A percentile compares a stretch with the other conserved stretches of the same genome.
Conservation (phyloP, 2,888 invertebrate genomes). For the Anorthoa munda region DNA sequence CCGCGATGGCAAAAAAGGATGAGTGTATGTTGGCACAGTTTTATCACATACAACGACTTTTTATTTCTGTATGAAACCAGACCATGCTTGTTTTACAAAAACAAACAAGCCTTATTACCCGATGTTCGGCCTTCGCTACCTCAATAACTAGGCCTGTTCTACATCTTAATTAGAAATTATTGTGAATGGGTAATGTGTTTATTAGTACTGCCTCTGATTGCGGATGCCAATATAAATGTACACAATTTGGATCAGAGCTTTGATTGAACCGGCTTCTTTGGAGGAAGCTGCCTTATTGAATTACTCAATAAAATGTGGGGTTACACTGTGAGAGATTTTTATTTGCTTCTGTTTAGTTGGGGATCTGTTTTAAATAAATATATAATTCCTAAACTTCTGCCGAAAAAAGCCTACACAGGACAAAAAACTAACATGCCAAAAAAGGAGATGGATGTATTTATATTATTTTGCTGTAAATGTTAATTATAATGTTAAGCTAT, state of each 20-base stretch:
- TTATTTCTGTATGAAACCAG: not conserved
- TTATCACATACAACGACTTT: not conserved
- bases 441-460: no score
- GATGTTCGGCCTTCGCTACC: constrained; percentile 28
- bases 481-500: no score
- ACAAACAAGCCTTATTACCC: constrained; percentile 18
- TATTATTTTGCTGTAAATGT: no score
- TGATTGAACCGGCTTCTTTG: constrained; percentile 73
- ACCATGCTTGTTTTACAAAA: constrained; percentile 5
- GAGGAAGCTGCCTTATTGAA: constrained; percentile 72
- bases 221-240: constrained; percentile 73
- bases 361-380: not conserved
- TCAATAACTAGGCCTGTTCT: constrained; percentile 32
- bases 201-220: constrained; percentile 73
- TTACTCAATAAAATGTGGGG: constrained; percentile 65
- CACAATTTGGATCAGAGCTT: constrained; percentile 64
- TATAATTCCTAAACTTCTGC: not conserved
- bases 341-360: not conserved
- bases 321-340: constrained; percentile 32
- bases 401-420: no score
- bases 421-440: no score
- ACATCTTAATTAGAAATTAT: constrained; percentile 77
- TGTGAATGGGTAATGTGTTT: constrained; percentile 74
- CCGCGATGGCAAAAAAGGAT: no score
- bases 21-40: no score